phyloP scores from a whole-genome alignment of 2,113 vertebrate species.

The Chaetodon auriga region DNA sequence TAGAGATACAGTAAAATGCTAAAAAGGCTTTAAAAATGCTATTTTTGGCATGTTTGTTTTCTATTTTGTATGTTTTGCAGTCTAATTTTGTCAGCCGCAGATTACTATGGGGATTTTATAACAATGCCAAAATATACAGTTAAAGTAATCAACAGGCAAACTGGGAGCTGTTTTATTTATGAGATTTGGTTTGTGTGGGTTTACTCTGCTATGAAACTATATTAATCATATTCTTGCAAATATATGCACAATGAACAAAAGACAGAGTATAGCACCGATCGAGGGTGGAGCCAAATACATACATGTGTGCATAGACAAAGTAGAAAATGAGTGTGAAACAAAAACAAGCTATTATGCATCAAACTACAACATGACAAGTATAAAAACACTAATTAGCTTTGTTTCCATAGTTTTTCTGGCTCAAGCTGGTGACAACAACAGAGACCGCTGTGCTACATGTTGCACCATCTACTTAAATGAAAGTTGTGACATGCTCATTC shows the following conservation, averaged over 20 bases:
- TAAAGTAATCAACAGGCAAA: conserved; percentile 13
- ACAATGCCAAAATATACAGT: neutral
- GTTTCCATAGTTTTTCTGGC: conserved; percentile 4
- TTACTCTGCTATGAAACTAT: neutral
- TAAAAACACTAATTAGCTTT: neutral
- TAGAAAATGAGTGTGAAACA: conserved; percentile 2
- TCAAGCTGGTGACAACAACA: conserved; percentile 7
- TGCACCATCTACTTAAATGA: conserved; percentile 11
- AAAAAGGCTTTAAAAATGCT: neutral
- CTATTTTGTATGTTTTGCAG: neutral
- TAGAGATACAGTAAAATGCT: neutral
- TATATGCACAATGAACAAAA: neutral
- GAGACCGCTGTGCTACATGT: conserved; percentile 1
- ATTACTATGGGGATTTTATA: neutral
- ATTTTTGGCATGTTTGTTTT: neutral
- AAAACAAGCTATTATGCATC: conserved; percentile 18
- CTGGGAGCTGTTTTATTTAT: neutral
- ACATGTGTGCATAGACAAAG: neutral
- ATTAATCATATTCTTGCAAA: neutral
- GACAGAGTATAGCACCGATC: neutral
- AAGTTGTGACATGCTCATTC: neutral
- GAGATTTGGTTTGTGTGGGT: neutral
- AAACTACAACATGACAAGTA: conserved; percentile 19
- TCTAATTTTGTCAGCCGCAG: neutral
- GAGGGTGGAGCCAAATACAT: neutral